A percentile compares a stretch with the other conserved stretches of the same genome.
phyloP scores from a whole-genome alignment of 2,797 vertebrate genomes.

The Sebastolobus altivelis region DNA sequence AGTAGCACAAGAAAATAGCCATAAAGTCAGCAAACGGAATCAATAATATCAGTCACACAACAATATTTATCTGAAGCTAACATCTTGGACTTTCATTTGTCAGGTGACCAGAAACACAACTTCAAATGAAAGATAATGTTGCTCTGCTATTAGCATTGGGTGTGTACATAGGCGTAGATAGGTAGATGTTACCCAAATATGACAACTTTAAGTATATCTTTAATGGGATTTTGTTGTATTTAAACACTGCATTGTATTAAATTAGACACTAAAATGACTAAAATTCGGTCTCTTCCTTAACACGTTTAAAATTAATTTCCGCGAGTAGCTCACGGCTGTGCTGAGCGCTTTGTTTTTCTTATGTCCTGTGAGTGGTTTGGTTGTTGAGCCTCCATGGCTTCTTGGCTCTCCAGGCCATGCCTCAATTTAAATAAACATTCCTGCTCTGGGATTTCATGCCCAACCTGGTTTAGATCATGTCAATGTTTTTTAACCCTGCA shows the following conservation, averaged over 20 bases:
- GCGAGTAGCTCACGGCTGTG: neutral
- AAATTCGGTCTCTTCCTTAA: neutral
- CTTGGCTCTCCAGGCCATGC: conserved; percentile 29
- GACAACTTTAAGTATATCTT: neutral
- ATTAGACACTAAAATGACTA: neutral
- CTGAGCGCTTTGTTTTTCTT: conserved; percentile 25
- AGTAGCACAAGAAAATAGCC: neutral
- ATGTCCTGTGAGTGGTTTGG: conserved; percentile 28
- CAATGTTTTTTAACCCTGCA: conserved; percentile 44
- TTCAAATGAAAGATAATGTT: no score
- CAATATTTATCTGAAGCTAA: no score
- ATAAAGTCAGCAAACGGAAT: neutral
- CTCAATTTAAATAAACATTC: conserved; percentile 74
- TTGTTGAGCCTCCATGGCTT: conserved; percentile 34
- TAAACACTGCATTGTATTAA: neutral
- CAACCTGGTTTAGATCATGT: conserved; percentile 79
- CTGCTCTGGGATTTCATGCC: conserved; percentile 69
- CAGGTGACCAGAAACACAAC: no score
- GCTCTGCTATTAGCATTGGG: no score
- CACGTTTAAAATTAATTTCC: neutral
- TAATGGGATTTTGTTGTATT: neutral
- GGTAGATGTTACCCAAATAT: neutral
- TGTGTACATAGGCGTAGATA: no score
- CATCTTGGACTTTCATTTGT: no score
- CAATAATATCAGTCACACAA: no score